Percentiles rank a stretch among this genome's conserved stretches.
These are phyloP conservation scores for Lasioglossum lativentre DNA, from an alignment of 2,888 invertebrate genomes.

Conservation along the genomic window DNA sequence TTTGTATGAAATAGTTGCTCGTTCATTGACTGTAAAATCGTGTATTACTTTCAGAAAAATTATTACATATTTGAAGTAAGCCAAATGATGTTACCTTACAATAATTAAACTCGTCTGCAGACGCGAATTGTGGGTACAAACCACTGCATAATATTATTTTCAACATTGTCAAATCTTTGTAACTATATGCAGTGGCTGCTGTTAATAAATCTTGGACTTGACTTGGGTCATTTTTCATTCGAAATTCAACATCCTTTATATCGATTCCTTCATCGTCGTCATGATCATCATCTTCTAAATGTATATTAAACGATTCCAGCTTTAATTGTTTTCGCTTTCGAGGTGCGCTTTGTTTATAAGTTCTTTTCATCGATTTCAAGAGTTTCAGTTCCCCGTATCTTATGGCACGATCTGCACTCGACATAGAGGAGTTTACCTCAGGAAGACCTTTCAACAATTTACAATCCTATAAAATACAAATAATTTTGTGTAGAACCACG, in stretches of 20 bases:
- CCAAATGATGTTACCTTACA: slow-evolving; percentile 88
- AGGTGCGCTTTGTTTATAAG: slow-evolving; percentile 89
- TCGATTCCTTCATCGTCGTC: slow-evolving; percentile 87
- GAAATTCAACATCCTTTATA: slow-evolving; percentile 94
- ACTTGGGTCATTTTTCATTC: slow-evolving; percentile 91
- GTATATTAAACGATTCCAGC: slow-evolving; percentile 89
- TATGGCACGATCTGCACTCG: slow-evolving; percentile 91
- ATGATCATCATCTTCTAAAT: slow-evolving; percentile 87
- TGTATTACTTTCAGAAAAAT: slow-evolving; percentile 18
- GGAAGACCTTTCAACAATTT: slow-evolving; percentile 86
- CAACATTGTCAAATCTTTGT: slow-evolving; percentile 89
- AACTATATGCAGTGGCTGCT: slow-evolving; percentile 88
- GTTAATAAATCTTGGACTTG: slow-evolving; percentile 89
- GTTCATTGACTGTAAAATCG: slow-evolving; percentile 87
- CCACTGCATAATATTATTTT: slow-evolving; percentile 96
- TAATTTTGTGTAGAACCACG: not conserved
- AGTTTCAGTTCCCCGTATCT: slow-evolving; percentile 96
- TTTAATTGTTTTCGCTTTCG: slow-evolving; percentile 91
- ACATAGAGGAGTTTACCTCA: slow-evolving; percentile 86
- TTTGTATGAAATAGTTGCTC: slow-evolving; percentile 95
- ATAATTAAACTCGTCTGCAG: slow-evolving; percentile 97
- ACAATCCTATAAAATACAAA: slow-evolving; percentile 85
- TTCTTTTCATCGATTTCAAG: slow-evolving; percentile 91
- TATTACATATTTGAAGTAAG: slow-evolving; percentile 10
- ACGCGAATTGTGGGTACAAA: slow-evolving; percentile 97